Evolutionary conservation across 1,140 invertebrate species (phyloP).

Genomic region (Gryllus bimaculatus): DNA sequence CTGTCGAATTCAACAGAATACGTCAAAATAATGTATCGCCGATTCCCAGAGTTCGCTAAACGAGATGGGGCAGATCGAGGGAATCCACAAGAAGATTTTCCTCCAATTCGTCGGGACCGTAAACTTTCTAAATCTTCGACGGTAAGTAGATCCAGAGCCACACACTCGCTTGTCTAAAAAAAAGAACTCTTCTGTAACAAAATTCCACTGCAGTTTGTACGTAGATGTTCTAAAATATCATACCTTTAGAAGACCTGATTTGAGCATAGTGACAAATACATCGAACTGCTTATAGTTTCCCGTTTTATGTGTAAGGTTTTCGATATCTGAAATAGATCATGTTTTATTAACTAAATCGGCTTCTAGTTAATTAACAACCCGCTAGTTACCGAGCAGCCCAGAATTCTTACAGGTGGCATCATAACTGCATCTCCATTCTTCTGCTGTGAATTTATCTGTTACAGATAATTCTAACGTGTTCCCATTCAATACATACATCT

Average conservation of each 20-base stretch:
- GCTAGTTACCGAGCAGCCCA: not conserved
- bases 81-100: conserved; percentile 11
- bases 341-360: not conserved
- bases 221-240: not conserved
- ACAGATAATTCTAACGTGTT: conserved; percentile 34
- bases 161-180: conserved; percentile 35
- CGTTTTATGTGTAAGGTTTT: conserved; percentile 42
- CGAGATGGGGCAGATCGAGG: conserved; percentile 10
- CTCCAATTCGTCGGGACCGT: conserved; percentile 26
- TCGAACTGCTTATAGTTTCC: conserved; percentile 44
- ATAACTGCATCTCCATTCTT: conserved; percentile 43
- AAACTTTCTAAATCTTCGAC: conserved; percentile 35
- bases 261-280: conserved; percentile 41
- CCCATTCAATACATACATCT: conserved; percentile 34
- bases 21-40: conserved; percentile 36
- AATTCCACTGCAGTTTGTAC: not conserved
- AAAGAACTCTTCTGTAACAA: conserved; percentile 7
- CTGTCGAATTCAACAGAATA: conserved; percentile 39
- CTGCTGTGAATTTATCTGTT: conserved; percentile 40
- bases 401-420: conserved; percentile 37
- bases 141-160: conserved; percentile 35
- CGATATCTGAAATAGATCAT: conserved; percentile 36
- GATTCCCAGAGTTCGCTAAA: conserved; percentile 26
- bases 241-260: conserved; percentile 42
- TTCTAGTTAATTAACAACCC: not conserved